phyloP scores from a whole-genome alignment of 2,888 invertebrate genomes.

The Artemia sinica region DNA sequence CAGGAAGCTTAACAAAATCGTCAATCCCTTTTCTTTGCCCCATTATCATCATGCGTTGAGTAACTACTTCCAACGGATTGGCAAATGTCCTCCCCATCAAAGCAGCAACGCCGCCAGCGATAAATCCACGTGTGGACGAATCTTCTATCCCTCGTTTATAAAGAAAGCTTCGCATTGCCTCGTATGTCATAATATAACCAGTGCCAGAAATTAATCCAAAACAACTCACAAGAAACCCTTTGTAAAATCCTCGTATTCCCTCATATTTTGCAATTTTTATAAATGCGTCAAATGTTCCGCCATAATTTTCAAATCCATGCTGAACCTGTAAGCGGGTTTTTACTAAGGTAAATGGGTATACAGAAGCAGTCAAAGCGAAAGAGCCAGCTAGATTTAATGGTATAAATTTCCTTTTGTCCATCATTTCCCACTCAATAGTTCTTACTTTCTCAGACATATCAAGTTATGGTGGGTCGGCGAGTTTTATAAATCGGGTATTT shows the following conservation, averaged over 20 bases:
- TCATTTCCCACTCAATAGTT: slow-evolving; percentile 36
- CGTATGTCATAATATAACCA: slow-evolving; percentile 34
- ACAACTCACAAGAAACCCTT: slow-evolving; percentile 35
- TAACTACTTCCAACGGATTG: slow-evolving; percentile 36
- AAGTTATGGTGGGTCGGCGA: too few species aligned
- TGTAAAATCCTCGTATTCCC: slow-evolving; percentile 34
- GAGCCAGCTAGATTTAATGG: slow-evolving; percentile 33
- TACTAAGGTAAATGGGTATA: slow-evolving; percentile 36
- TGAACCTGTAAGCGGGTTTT: slow-evolving; percentile 35
- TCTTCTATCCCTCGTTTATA: slow-evolving; percentile 28
- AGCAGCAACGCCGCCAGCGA: slow-evolving; percentile 34
- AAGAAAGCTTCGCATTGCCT: slow-evolving; percentile 31
- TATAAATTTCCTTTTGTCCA: slow-evolving; percentile 34
- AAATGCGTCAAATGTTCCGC: slow-evolving; percentile 34
- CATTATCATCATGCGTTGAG: slow-evolving; percentile 36
- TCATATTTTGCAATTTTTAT: slow-evolving; percentile 32
- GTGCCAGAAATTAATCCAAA: slow-evolving; percentile 30
- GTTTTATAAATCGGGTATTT: too few species aligned
- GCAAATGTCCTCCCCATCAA: slow-evolving; percentile 34
- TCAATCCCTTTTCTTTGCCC: slow-evolving; percentile 26
- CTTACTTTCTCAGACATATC: too few species aligned
- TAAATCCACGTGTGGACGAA: slow-evolving; percentile 29
- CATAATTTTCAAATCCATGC: slow-evolving; percentile 29
- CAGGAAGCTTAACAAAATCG: too few species aligned
- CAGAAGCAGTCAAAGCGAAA: slow-evolving; percentile 31